Evolutionary conservation across 2,113 vertebrate species (phyloP).

Genomic region (Probosciger aterrimus): DNA sequence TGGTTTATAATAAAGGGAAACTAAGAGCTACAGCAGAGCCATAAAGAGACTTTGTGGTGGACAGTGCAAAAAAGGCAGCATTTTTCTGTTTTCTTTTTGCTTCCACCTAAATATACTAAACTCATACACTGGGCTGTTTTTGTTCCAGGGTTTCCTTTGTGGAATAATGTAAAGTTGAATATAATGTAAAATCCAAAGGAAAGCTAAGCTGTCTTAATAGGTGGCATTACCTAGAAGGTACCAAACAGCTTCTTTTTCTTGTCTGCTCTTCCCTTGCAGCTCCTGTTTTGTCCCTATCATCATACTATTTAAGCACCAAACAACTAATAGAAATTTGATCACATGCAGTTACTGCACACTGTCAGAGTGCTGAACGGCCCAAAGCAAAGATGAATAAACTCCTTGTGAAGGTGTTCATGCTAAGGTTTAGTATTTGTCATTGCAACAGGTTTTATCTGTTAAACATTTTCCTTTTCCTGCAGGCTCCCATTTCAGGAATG

Average conservation of each 20-base stretch:
- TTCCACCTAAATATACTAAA: not conserved
- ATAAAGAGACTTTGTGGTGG: not conserved
- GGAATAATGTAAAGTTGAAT: not conserved
- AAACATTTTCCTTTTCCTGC: not conserved
- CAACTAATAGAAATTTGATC: not conserved
- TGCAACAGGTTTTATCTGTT: not conserved
- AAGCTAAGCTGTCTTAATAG: not conserved
- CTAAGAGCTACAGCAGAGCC: not conserved
- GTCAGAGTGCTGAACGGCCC: not conserved
- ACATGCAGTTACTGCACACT: not conserved
- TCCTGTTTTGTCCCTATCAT: not conserved
- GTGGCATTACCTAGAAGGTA: not conserved
- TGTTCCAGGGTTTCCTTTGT: not conserved
- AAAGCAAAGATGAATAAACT: not conserved
- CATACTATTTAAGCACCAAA: not conserved
- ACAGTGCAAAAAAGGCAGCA: not conserved
- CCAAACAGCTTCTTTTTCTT: not conserved
- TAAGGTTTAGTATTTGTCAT: not conserved
- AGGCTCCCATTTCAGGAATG: not conserved
- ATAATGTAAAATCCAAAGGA: not conserved
- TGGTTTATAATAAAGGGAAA: constrained; percentile 32
- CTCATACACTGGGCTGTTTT: not conserved
- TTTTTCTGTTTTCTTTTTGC: not conserved
- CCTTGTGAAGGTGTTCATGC: not conserved
- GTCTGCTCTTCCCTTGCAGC: not conserved